A percentile compares a stretch with the other conserved stretches of the same genome.
These are phyloP conservation scores for Ernsta delagoae DNA, from an alignment of 2,888 invertebrate species.

Conservation along the genomic window DNA sequence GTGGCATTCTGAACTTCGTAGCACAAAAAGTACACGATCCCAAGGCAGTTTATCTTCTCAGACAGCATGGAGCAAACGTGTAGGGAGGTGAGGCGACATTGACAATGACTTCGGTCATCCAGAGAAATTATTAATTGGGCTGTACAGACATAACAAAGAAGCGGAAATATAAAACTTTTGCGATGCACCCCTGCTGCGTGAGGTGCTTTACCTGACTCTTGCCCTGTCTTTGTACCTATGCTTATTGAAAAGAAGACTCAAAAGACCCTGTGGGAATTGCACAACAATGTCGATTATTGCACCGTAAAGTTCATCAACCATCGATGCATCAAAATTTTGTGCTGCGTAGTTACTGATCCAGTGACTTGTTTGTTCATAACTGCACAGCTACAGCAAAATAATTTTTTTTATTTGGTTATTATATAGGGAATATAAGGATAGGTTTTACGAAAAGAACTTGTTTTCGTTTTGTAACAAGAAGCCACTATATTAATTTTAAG, in stretches of 20 bases:
- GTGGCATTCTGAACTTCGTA: conserved; percentile 76
- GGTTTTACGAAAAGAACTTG: too few species aligned
- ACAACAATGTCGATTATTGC: conserved; percentile 63
- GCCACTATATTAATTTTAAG: too few species aligned
- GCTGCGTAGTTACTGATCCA: background rate
- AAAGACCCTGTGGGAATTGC: conserved; percentile 81
- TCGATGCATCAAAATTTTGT: conserved; percentile 4
- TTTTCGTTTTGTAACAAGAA: too few species aligned
- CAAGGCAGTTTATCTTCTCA: conserved; percentile 77
- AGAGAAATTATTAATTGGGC: conserved; percentile 83
- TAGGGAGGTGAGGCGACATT: conserved; percentile 53
- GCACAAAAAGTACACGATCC: conserved; percentile 78
- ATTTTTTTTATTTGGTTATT: too few species aligned
- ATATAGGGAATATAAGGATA: too few species aligned
- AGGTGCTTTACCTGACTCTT: conserved; percentile 83
- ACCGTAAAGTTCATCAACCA: conserved; percentile 18
- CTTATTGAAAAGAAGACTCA: conserved; percentile 76
- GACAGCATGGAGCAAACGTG: conserved; percentile 67
- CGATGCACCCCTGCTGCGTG: conserved; percentile 74
- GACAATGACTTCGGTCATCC: conserved; percentile 82
- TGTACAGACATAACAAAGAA: conserved; percentile 77
- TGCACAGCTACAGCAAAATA: too few species aligned
- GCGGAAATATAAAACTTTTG: conserved; percentile 84
- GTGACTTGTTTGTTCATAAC: too few species aligned
- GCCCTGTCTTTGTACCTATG: conserved; percentile 79